phyloP scores from a whole-genome alignment of 2,888 invertebrate species.

The Gastracanthus pulcherrimus region DNA sequence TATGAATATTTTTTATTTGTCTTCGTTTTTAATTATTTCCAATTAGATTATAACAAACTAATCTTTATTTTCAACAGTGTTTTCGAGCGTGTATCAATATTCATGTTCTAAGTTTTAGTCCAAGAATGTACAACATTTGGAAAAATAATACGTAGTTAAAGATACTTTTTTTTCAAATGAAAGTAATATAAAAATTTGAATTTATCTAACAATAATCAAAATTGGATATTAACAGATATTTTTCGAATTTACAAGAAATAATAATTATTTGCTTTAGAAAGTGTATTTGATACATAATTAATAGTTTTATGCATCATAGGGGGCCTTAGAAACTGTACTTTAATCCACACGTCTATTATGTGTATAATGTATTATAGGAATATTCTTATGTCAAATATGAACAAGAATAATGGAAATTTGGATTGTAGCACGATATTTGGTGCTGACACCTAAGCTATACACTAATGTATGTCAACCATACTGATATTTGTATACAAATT shows the following conservation, averaged over 20 bases:
- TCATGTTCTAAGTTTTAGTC: too few species aligned
- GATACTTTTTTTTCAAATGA: background rate
- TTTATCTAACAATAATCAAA: background rate
- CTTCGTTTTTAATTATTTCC: background rate
- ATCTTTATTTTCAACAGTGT: too few species aligned
- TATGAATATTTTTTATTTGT: background rate
- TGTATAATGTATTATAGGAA: constrained; percentile 25
- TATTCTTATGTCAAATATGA: constrained; percentile 12
- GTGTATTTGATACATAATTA: constrained; percentile 5
- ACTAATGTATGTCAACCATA: background rate
- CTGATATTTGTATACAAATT: constrained; percentile 30
- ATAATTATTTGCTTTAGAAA: background rate
- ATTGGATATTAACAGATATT: background rate
- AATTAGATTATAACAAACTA: background rate
- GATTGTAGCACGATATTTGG: background rate
- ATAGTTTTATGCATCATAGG: constrained; percentile 41
- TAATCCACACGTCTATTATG: constrained; percentile 19
- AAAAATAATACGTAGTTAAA: background rate
- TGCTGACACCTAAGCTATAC: background rate
- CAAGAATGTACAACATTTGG: background rate
- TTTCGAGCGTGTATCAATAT: too few species aligned
- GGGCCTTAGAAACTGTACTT: constrained; percentile 51
- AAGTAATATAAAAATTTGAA: background rate
- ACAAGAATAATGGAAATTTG: background rate
- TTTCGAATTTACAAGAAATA: background rate